A percentile compares a stretch with the other conserved stretches of the same genome.
Conservation (phyloP, 2,113 vertebrate genomes). For the Chelonoidis abingdonii region DNA sequence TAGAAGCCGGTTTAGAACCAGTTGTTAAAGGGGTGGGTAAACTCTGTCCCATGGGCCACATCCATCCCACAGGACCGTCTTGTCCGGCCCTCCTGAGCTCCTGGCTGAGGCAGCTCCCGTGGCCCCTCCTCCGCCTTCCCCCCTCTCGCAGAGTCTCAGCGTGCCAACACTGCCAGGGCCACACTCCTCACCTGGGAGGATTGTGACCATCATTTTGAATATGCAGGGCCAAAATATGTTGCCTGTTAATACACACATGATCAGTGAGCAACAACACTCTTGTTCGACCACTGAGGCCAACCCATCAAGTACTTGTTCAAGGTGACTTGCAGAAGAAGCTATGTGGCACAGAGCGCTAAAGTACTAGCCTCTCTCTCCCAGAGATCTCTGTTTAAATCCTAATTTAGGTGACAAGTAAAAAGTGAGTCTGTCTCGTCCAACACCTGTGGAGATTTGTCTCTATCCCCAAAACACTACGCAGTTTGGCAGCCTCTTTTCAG, state of each 20-base stretch:
- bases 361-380: not conserved
- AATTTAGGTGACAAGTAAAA: not conserved
- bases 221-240: not conserved
- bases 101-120: too few relatives aligned
- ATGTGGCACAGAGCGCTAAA: not conserved
- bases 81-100: too few relatives aligned
- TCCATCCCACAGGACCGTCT: too few relatives aligned
- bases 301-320: not conserved
- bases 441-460: not conserved
- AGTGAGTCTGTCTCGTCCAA: not conserved
- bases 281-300: not conserved
- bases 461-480: not conserved
- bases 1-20: too few relatives aligned
- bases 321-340: not conserved
- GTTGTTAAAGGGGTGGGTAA: too few relatives aligned
- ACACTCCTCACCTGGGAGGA: not conserved
- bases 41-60: too few relatives aligned
- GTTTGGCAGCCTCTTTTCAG: not conserved
- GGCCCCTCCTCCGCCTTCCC: too few relatives aligned
- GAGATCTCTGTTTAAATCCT: not conserved
- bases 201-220: conserved; percentile 24
- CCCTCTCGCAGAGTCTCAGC: too few relatives aligned
- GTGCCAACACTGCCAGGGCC: not conserved
- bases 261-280: not conserved
- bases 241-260: not conserved